These are phyloP conservation scores for Alectoris magna DNA, from an alignment of 2,797 vertebrate species.

Conservation along the genomic window DNA sequence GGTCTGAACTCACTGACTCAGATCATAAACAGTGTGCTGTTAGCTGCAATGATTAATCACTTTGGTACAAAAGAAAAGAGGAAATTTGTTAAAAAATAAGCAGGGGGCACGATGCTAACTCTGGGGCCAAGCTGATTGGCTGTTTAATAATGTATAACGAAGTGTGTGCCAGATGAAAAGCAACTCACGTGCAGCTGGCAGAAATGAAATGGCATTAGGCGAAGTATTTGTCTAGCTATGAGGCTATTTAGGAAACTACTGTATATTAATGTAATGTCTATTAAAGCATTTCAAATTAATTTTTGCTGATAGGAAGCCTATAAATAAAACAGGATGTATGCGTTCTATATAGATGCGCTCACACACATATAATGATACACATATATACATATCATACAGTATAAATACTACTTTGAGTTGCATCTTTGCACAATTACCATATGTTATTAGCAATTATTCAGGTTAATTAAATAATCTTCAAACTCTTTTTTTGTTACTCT, in stretches of 20 bases:
- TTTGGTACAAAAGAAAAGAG: slow-evolving; percentile 70
- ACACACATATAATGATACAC: not conserved
- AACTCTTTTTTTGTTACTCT: not conserved
- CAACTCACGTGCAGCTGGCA: slow-evolving; percentile 63
- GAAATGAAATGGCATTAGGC: slow-evolving; percentile 66
- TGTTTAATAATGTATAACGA: slow-evolving; percentile 78
- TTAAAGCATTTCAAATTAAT: slow-evolving; percentile 58
- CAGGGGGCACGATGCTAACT: slow-evolving; percentile 68
- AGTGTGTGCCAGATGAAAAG: slow-evolving; percentile 75
- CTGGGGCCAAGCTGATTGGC: slow-evolving; percentile 68
- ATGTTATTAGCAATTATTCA: not conserved
- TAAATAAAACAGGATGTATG: slow-evolving; percentile 36
- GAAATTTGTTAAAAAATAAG: slow-evolving; percentile 78
- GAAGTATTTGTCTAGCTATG: slow-evolving; percentile 70
- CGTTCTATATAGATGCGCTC: not conserved
- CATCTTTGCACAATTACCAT: not conserved
- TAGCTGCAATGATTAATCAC: slow-evolving; percentile 78
- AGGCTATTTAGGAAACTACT: slow-evolving; percentile 67
- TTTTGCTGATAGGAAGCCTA: slow-evolving; percentile 19
- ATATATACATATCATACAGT: not conserved
- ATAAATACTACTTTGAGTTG: not conserved
- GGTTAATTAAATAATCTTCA: slow-evolving; percentile 20
- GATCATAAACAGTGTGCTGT: slow-evolving; percentile 59
- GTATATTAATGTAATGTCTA: slow-evolving; percentile 57
- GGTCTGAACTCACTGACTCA: slow-evolving; percentile 70